Evolutionary conservation across 1,140 invertebrate species (phyloP), one percentile per base, ranked within the genome.

Genomic region (Streblospio benedicti): DNA sequence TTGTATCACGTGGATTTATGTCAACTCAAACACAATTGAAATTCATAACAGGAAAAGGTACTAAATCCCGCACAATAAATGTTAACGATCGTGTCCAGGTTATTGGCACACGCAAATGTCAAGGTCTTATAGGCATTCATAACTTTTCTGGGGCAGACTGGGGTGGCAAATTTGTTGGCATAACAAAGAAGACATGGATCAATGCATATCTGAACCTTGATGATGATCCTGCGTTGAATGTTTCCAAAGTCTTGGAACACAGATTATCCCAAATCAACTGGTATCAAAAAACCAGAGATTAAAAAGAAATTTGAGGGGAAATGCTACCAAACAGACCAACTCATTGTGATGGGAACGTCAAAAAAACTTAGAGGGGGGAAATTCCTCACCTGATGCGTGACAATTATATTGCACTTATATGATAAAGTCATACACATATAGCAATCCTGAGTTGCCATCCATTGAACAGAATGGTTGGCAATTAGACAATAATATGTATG

Each of bases 121-220:
- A 31, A 52, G 49, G 49, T 20, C 49, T 51, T 31, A 52, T 31
- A 30, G 4, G 18, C 25, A 20, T n/a, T n/a, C n/a, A 27, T 28
- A 14, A 1, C 16, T 20, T 51, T 14, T 31, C 50, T 3, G 30
- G 30, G 27, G 50, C 1, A 30, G 27, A 52, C 4, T 31, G 27
- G 16, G 23, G 25, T n/a, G n/a, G n/a, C n/a, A 52, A 30, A 52
- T 52, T 30, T 52, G 50, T 52, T n/a, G 50, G 23, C 33, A 52
- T 30, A 25, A 52, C 25, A 25, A 52, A 52, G 50, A 52, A 52
- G 50, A 52, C 25, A 18, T 51, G 49, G 49, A 5, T 51, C 31
- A 28, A 28, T 1, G 49, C 12, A 6, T 25, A 28, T 5, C 25
- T 18, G 49, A 51, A 51, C 23, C 16, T 18, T 28, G 49, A 51